Percentiles rank a stretch among this genome's conserved stretches.
These are phyloP conservation scores for Macropis europaea DNA, from an alignment of 2,888 invertebrate species.

Conservation along the genomic window DNA sequence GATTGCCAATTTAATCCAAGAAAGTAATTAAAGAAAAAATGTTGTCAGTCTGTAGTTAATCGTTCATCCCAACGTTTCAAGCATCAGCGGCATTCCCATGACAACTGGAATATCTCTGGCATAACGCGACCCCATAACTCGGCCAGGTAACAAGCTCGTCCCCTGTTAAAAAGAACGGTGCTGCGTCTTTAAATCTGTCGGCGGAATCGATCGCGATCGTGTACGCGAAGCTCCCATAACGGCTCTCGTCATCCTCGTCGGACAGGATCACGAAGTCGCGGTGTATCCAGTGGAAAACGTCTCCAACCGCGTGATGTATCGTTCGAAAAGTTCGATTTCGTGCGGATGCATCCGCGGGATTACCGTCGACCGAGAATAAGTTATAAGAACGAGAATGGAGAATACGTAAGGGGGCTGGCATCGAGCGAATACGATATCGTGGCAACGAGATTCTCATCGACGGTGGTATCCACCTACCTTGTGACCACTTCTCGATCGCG, in stretches of 20 bases:
- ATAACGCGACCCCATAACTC: conserved; percentile 43
- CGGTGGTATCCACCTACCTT: conserved; percentile 27
- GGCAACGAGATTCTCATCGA: conserved; percentile 47
- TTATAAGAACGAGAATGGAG: conserved; percentile 39
- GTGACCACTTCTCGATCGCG: conserved; percentile 46
- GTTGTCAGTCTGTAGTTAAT: no score
- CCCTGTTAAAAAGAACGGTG: conserved; percentile 15
- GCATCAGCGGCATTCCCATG: not conserved
- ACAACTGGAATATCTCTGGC: conserved; percentile 3
- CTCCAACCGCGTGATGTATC: conserved; percentile 32
- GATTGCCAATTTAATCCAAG: no score
- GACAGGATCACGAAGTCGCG: conserved; percentile 24
- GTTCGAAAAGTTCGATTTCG: conserved; percentile 15
- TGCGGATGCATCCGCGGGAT: conserved; percentile 31
- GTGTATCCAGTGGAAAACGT: not conserved
- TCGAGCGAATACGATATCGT: conserved; percentile 52
- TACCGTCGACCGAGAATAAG: conserved; percentile 43
- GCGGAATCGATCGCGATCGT: not conserved
- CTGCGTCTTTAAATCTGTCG: conserved; percentile 27
- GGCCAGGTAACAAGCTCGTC: conserved; percentile 28
- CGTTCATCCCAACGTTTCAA: not conserved
- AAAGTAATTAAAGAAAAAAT: no score
- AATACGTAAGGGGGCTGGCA: conserved; percentile 18
- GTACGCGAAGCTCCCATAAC: not conserved
- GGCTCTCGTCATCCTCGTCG: conserved; percentile 19